A percentile compares a stretch with the other conserved stretches of the same genome.
These are phyloP conservation scores for Mormyrus hasselquistii DNA, from an alignment of 2,797 vertebrate species.

Conservation along the genomic window DNA sequence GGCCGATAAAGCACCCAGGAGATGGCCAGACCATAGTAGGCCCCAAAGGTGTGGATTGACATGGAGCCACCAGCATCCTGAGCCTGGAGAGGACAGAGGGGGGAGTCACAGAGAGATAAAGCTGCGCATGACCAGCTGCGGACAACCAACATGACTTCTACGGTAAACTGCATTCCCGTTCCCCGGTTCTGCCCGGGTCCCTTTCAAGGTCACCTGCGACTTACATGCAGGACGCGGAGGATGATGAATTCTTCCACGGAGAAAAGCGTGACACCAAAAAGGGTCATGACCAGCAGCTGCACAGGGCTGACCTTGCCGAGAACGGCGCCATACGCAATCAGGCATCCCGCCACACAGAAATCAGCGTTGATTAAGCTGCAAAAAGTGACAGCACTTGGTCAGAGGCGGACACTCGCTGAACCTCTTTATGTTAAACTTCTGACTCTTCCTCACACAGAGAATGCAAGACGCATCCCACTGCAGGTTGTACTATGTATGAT, in stretches of 20 bases:
- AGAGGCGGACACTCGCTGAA: neutral
- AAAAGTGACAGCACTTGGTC: conserved; percentile 23
- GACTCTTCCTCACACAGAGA: neutral
- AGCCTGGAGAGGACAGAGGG: conserved; percentile 56
- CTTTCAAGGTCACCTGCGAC: conserved; percentile 32
- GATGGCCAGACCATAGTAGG: conserved; percentile 86
- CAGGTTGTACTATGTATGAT: neutral
- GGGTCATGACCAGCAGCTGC: conserved; percentile 83
- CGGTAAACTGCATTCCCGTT: neutral
- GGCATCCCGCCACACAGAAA: conserved; percentile 88
- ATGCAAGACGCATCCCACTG: neutral
- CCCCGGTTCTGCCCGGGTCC: neutral
- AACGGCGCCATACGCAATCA: conserved; percentile 87
- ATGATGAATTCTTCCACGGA: conserved; percentile 88
- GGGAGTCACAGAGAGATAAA: neutral
- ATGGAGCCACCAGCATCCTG: conserved; percentile 93
- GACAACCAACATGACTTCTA: neutral
- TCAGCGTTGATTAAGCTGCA: conserved; percentile 90
- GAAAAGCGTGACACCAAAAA: conserved; percentile 87
- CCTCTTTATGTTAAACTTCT: neutral
- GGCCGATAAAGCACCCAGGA: conserved; percentile 84
- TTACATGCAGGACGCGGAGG: conserved; percentile 75
- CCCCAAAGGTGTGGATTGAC: conserved; percentile 93
- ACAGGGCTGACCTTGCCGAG: conserved; percentile 90
- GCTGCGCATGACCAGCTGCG: neutral